Evolutionary conservation across 2,797 vertebrate species (phyloP), one percentile per base, ranked within the genome.

Genomic region (Urocyon cinereoargenteus): DNA sequence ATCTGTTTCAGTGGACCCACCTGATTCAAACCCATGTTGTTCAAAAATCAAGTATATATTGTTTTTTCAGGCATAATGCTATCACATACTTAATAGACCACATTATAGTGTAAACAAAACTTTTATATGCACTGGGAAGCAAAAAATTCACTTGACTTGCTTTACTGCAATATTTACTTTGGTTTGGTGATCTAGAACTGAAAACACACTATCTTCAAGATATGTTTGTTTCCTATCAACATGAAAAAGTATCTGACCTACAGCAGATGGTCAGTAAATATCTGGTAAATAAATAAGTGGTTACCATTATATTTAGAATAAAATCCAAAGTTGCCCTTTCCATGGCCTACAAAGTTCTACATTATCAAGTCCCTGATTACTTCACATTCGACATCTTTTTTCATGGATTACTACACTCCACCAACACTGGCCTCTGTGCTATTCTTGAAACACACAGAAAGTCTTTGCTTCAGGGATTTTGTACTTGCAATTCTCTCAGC

Each of bases 261-360:
- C 3, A 73, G 26, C 68, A 94, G 14, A 21, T 66, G n/a, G 13
- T 59, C 40, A 86, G 14, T 66, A 85, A 84, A 45, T 28, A 90
- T 26, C 34, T 91, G 51, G 22, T 70, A 22, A 31, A 57, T 85
- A 90, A 88, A 75, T 62, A 26, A 88, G 31, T 77, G 57, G 12
- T 31, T 93, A n/a, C 18, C 66, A 31, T 85, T 45, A 57, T 8
- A 85, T 18, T 57, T 73, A 90, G 72, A 79, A 85, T 85, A 91
- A 88, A 96, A 88, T 77, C 22, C 81, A 93, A 92, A 89, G 51
- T 82, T 24, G 0, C 61, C 68, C 22, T 90, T 77, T 82, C 31
- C 11, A 34, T 28, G n/a, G 24, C 28, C 68, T 83, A 82, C 18
- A 77, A 77, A 95, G 19, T 59, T 78, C 53, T 84, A 34, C 28